A percentile compares a stretch with the other conserved stretches of the same genome.
Conservation (phyloP, 2,888 invertebrate species). For the Epinotia demarniana region DNA sequence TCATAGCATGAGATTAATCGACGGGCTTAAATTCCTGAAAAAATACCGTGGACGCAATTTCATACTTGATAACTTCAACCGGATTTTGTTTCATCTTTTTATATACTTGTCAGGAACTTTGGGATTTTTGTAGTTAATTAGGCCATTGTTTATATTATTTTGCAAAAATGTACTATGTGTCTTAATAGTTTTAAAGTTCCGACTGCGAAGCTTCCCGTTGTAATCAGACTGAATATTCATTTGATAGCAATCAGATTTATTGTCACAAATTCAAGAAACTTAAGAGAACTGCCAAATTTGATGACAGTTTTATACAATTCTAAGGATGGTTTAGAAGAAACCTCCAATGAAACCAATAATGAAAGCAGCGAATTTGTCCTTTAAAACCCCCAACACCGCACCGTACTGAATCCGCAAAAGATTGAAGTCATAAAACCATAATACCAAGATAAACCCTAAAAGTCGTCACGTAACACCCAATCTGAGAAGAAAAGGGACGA, state of each 20-base stretch:
- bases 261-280: background rate
- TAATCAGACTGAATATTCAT: background rate
- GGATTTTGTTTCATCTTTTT: background rate
- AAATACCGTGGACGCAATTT: background rate
- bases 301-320: background rate
- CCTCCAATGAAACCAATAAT: no score
- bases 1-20: no score
- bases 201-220: no score
- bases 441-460: constrained; percentile 18
- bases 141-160: background rate
- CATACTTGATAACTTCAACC: background rate
- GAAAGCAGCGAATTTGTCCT: constrained; percentile 2
- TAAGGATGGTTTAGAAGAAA: background rate
- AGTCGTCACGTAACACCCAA: constrained; percentile 9
- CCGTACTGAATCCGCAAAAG: constrained; percentile 9
- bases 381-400: background rate
- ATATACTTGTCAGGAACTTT: background rate
- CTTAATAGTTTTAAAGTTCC: no score
- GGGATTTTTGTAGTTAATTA: background rate
- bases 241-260: background rate
- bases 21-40: background rate
- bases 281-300: background rate
- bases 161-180: background rate
- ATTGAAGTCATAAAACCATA: constrained; percentile 26
- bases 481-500: constrained; percentile 11